Percentiles rank a stretch among this genome's conserved stretches.
These are phyloP conservation scores for Muntiacus muntjak DNA, from an alignment of 2,113 vertebrate species.

Conservation along the genomic window DNA sequence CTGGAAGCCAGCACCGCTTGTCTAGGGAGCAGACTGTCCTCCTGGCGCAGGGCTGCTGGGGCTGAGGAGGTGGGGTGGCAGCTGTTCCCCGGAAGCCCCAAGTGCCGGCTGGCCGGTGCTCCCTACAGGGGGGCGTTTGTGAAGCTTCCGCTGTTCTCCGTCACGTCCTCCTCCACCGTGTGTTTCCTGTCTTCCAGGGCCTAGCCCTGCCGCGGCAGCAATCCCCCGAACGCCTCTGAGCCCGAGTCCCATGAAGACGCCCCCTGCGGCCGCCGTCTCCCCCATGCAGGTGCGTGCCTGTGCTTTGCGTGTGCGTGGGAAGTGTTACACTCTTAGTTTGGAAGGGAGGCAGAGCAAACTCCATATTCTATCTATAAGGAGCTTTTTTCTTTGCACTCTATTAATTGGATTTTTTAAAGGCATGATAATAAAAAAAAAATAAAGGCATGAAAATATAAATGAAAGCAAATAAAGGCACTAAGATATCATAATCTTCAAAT, in stretches of 20 bases:
- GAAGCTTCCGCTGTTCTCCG: accelerated
- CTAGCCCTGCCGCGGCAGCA: conserved; percentile 82
- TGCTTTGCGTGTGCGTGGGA: not conserved
- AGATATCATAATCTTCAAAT: not conserved
- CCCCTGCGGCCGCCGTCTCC: conserved; percentile 94
- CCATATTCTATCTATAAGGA: not conserved
- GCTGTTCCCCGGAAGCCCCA: not conserved
- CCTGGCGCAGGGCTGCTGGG: not conserved
- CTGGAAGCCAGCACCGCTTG: not conserved
- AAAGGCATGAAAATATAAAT: not conserved
- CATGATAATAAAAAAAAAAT: not conserved
- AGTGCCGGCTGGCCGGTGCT: not conserved
- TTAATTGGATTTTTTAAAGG: not conserved
- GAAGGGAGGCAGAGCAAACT: not conserved
- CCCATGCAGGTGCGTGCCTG: conserved; percentile 91
- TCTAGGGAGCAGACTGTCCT: not conserved
- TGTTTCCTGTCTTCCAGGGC: conserved; percentile 68
- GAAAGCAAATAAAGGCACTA: not conserved
- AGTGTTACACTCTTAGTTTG: not conserved
- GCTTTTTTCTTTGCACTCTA: not conserved
- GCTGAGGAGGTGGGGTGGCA: accelerated
- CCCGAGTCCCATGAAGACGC: conserved; percentile 95
- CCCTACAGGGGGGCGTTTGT: not conserved
- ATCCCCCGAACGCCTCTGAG: conserved; percentile 95
- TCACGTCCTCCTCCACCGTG: not conserved